phyloP scores from a whole-genome alignment of 2,797 vertebrate species.

The Momotus momota region DNA sequence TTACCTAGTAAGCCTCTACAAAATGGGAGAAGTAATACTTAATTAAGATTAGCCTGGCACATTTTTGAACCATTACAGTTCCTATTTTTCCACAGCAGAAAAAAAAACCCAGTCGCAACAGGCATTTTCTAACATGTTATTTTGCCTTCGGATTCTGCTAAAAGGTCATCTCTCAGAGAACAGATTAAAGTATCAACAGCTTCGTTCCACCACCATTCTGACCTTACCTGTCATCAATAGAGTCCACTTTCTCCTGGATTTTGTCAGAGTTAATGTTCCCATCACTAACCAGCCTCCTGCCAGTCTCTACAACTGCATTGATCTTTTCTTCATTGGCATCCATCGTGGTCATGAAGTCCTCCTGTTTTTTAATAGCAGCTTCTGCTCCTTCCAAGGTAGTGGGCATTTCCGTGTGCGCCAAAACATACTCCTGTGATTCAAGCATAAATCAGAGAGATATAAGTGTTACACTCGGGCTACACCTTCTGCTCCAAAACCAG shows the following conservation, averaged over 20 bases:
- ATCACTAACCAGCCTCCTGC: conserved; percentile 92
- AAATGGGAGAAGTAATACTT: background rate
- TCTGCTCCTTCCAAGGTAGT: conserved; percentile 94
- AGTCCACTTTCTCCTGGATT: conserved; percentile 93
- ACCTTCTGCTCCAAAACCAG: background rate
- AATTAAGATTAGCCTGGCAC: background rate
- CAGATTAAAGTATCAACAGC: background rate
- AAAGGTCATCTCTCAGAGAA: background rate
- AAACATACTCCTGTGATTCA: conserved; percentile 90
- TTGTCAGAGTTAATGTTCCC: conserved; percentile 90
- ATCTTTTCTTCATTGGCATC: conserved; percentile 99
- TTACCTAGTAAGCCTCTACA: background rate
- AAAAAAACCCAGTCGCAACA: background rate
- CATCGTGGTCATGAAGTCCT: conserved; percentile 99
- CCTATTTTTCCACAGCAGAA: background rate
- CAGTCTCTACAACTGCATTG: conserved; percentile 91
- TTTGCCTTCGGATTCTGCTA: background rate
- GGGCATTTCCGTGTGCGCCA: conserved; percentile 98
- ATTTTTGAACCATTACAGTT: background rate
- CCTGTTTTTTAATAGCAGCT: conserved; percentile 97
- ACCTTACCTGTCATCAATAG: conserved; percentile 92
- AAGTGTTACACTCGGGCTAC: background rate
- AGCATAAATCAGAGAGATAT: background rate
- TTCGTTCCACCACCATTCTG: background rate
- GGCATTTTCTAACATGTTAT: background rate